Evolutionary conservation across 2,888 invertebrate species (phyloP).

Genomic region (Tetranychus piercei): DNA sequence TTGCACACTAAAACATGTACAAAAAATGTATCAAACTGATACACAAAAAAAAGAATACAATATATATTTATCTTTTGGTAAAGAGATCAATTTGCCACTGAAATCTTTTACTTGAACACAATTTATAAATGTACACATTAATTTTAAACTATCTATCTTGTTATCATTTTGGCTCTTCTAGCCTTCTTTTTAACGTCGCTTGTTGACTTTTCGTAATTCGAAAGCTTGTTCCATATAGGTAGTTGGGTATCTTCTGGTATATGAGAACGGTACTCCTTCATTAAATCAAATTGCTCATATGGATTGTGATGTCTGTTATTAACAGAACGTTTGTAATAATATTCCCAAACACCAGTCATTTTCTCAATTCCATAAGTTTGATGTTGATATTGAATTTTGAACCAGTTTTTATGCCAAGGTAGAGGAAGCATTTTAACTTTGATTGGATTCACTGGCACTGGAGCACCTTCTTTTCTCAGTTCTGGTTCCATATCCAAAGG

Average conservation of each 20-base stretch:
- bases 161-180: background rate
- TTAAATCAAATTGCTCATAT: slow-evolving; percentile 65
- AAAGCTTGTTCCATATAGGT: slow-evolving; percentile 62
- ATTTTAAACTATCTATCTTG: background rate
- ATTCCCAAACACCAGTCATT: slow-evolving; percentile 18
- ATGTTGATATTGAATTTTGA: slow-evolving; percentile 43
- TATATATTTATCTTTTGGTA: too few relatives aligned
- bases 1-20: too few relatives aligned
- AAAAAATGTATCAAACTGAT: too few relatives aligned
- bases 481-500: slow-evolving; percentile 77
- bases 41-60: too few relatives aligned
- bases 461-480: slow-evolving; percentile 49
- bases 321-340: slow-evolving; percentile 10
- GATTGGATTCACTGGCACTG: slow-evolving; percentile 57
- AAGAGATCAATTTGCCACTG: too few relatives aligned
- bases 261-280: slow-evolving; percentile 69
- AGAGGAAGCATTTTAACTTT: slow-evolving; percentile 44
- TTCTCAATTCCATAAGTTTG: slow-evolving; percentile 49
- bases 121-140: too few relatives aligned
- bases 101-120: too few relatives aligned
- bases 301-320: slow-evolving; percentile 23
- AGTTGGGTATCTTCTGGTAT: slow-evolving; percentile 72
- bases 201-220: background rate
- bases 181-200: background rate
- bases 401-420: slow-evolving; percentile 86